phyloP scores from a whole-genome alignment of 2,113 vertebrate genomes.

The Rynchops niger region DNA sequence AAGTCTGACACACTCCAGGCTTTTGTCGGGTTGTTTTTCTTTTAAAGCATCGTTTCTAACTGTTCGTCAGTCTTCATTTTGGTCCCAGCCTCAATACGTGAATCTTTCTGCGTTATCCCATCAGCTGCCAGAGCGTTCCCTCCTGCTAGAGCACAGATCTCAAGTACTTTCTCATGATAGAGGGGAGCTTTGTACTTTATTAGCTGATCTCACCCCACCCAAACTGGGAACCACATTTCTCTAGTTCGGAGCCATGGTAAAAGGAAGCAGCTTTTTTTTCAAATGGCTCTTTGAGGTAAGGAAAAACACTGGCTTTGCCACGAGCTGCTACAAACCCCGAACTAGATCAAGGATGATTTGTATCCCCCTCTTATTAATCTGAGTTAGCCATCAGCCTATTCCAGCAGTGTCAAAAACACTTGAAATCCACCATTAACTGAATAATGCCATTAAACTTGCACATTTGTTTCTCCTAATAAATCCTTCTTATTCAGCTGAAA shows the following conservation, averaged over 20 bases:
- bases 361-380: constrained; percentile 15
- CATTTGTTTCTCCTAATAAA: constrained; percentile 11
- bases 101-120: not conserved
- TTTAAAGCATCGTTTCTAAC: not conserved
- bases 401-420: not conserved
- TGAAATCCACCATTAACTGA: constrained; percentile 37
- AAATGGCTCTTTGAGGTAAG: constrained; percentile 31
- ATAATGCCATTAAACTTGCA: constrained; percentile 18
- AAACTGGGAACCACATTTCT: constrained; percentile 4
- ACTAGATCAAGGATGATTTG: constrained; percentile 46
- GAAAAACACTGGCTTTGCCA: not conserved
- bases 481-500: not conserved
- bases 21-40: not conserved
- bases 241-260: not conserved
- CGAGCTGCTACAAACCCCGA: constrained; percentile 42
- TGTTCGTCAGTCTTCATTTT: not conserved
- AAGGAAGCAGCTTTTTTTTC: not conserved
- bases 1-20: not conserved
- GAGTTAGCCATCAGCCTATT: constrained; percentile 1
- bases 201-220: constrained; percentile 5
- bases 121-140: not conserved
- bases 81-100: not conserved
- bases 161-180: not conserved
- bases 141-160: not conserved
- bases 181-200: not conserved